A percentile compares a stretch with the other conserved stretches of the same genome.
Evolutionary conservation across 2,888 invertebrate species (phyloP).

Genomic region (Orchesellides sinensis): DNA sequence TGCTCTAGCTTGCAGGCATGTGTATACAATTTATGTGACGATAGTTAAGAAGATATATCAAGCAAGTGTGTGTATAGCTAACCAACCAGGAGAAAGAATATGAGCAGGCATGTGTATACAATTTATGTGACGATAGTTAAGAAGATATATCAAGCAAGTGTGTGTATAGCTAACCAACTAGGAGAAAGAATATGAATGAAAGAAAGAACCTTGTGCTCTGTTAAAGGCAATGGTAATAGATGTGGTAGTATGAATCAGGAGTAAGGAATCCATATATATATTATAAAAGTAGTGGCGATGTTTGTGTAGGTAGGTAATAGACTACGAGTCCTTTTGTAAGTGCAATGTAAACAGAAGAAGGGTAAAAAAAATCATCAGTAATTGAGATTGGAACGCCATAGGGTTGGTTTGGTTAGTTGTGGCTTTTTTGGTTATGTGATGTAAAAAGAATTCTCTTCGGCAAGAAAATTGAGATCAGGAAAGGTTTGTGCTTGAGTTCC

Average conservation of each 20-base stretch:
- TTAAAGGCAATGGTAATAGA: no score
- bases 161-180: slow-evolving; percentile 46
- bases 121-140: slow-evolving; percentile 12
- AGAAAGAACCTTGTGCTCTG: no score
- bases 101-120: slow-evolving; percentile 44
- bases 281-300: no score
- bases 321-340: slow-evolving; percentile 48
- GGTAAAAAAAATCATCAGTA: slow-evolving; percentile 45
- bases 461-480: background rate
- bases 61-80: slow-evolving; percentile 11
- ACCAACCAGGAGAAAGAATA: slow-evolving; percentile 56
- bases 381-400: slow-evolving; percentile 60
- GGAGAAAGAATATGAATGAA: no score
- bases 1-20: slow-evolving; percentile 54
- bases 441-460: slow-evolving; percentile 5
- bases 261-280: no score
- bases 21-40: slow-evolving; percentile 19
- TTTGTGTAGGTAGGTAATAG: background rate
- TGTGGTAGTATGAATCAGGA: no score
- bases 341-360: slow-evolving; percentile 50
- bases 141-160: background rate
- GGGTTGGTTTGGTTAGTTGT: slow-evolving; percentile 28
- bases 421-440: background rate
- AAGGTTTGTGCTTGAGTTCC: background rate
- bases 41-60: background rate